Base-by-base conservation (phyloP, 2,797 vertebrate genomes). In the Microcaecilia unicolor region DNA sequence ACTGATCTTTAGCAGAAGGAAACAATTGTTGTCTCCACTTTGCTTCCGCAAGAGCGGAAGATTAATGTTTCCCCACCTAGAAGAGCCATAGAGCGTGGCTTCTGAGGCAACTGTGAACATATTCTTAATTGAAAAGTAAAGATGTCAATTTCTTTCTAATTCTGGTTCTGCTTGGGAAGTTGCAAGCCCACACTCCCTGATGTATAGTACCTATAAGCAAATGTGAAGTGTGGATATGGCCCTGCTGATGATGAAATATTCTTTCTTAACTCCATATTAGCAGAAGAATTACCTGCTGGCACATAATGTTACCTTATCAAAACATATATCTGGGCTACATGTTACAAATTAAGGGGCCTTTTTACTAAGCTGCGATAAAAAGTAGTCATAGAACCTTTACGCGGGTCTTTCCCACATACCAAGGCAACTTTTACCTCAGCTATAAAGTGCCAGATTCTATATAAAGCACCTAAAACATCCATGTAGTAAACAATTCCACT, bases 61-160 rank as follows among this genome's bases (percentile, higher is more conserved):
- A 58, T 61, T 45, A 69, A 57, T 42, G 16, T 32, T 46, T 44
- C 37, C 55, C 53, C 39, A 48, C 34, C 45, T 58, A 50, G 65
- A 72, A 58, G 59, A 61, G 60, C 37, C 51, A 42, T 48, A 28
- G 66, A 50, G 40, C 38, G 53, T 39, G 25, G 17, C 42, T 55
- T 60, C 51, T 62, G 19, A 31, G 42, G 42, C 45, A 65, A 59
- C 31, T 33, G 49, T 70, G 47, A 69, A 40, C 43, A 30, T 64
- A 34, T 44, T 68, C 75, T 75, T 71, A 76, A 70, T 72, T 74
- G 55, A 62, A 40, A 34, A 60, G 65, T 70, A 68, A 65, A 69
- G 68, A 58, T 35, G 40, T 43, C 32, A 19, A 48, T 67, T 64
- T 52, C 41, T 59, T 67, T 50, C 51, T 59, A 64, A 70, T 63